These are phyloP conservation scores for Scaptomyza tumidula DNA, from an alignment of 2,888 invertebrate genomes.

Conservation along the genomic window DNA sequence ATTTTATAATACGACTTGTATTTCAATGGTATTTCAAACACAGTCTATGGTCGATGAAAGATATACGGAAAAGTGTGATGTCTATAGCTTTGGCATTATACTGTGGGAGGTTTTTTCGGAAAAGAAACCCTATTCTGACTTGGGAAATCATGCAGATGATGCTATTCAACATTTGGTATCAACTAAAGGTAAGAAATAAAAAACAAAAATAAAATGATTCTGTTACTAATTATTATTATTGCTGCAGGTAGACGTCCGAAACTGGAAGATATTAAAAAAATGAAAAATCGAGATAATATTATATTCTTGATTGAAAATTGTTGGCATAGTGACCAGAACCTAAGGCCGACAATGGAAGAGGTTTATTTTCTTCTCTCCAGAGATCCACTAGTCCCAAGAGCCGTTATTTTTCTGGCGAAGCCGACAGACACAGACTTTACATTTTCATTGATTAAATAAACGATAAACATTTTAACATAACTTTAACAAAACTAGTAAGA, in stretches of 20 bases:
- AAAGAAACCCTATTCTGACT: background rate
- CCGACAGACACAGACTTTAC: too few relatives aligned
- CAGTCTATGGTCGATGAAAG: accelerated
- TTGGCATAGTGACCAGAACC: background rate
- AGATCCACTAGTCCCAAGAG: background rate
- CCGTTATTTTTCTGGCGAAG: too few relatives aligned
- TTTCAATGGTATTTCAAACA: too few relatives aligned
- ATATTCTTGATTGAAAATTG: background rate
- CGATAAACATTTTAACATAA: too few relatives aligned
- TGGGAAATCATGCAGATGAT: too few relatives aligned
- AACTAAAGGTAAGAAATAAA: background rate
- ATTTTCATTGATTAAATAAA: too few relatives aligned
- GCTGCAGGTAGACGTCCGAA: background rate
- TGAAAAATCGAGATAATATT: accelerated
- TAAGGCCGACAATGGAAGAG: background rate
- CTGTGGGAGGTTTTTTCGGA: conserved; percentile 1
- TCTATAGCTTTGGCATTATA: conserved; percentile 5
- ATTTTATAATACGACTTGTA: background rate
- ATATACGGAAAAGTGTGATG: conserved; percentile 8
- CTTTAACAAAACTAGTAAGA: too few relatives aligned
- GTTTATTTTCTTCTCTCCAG: background rate
- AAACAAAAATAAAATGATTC: background rate
- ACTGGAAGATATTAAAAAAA: accelerated
- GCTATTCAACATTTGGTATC: accelerated
- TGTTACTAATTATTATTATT: background rate